Conservation (phyloP, 2,888 invertebrate genomes). For the Amiota mariae region DNA sequence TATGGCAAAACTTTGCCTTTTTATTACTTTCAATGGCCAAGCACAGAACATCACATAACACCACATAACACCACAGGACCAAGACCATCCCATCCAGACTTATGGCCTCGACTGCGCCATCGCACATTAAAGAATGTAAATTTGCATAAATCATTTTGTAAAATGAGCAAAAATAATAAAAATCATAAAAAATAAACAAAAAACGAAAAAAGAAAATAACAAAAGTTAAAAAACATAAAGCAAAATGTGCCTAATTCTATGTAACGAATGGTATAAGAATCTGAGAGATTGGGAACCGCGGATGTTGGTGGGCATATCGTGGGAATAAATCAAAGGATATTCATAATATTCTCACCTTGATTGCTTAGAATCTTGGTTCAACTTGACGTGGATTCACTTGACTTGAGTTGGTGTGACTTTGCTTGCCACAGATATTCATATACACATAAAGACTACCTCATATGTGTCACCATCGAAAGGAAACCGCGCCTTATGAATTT, state of each 20-base stretch:
- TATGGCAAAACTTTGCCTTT: conserved; percentile 25
- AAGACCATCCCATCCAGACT: neutral
- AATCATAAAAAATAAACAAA: neutral
- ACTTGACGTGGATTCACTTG: neutral
- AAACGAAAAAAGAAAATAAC: neutral
- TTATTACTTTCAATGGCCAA: conserved; percentile 18
- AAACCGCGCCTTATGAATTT: conserved; percentile 22
- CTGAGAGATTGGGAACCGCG: too few species aligned
- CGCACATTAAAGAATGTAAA: conserved; percentile 15
- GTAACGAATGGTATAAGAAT: too few species aligned
- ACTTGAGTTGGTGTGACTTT: neutral
- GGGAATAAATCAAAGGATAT: conserved; percentile 28
- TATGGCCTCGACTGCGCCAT: neutral
- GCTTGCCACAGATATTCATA: neutral
- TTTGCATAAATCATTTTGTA: conserved; percentile 29
- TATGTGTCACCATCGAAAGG: neutral
- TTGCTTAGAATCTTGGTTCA: neutral
- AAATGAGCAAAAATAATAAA: conserved; percentile 16
- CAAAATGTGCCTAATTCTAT: neutral
- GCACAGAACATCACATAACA: conserved; percentile 4
- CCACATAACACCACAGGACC: too few species aligned
- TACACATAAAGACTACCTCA: too few species aligned
- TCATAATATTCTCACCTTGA: conserved; percentile 27
- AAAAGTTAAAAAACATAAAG: neutral
- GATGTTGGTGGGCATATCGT: neutral